A percentile compares a stretch with the other conserved stretches of the same genome.
Evolutionary conservation across 2,113 vertebrate genomes (phyloP).

Genomic region (Phrynocephalus versicolor): DNA sequence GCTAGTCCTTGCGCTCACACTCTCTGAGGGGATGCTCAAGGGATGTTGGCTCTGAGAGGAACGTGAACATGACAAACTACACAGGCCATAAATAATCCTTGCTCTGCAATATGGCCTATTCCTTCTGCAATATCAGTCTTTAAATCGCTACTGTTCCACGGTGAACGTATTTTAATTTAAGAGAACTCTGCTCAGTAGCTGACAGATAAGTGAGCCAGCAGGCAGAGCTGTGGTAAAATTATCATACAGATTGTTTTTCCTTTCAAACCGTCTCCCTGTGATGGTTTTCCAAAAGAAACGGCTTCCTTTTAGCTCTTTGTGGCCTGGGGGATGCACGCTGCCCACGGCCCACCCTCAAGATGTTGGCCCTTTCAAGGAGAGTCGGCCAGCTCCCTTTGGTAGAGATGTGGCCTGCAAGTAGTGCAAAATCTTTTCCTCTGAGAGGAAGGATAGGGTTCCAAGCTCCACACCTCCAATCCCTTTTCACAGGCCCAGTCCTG

Average conservation of each 20-base stretch:
- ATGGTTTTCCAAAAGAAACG: not conserved
- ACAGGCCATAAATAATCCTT: slow-evolving; percentile 36
- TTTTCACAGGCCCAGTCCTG: no score
- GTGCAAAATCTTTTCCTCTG: no score
- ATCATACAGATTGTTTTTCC: not conserved
- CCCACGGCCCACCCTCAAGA: no score
- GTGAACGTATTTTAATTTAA: not conserved
- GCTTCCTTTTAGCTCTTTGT: not conserved
- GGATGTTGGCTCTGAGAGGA: slow-evolving; percentile 28
- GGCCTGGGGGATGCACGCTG: no score
- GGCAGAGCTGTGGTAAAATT: slow-evolving; percentile 24
- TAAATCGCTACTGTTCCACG: not conserved
- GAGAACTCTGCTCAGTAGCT: not conserved
- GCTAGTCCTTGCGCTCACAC: slow-evolving; percentile 3
- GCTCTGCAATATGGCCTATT: not conserved
- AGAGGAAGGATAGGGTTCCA: no score
- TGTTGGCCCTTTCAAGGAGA: no score
- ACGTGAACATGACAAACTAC: slow-evolving; percentile 43
- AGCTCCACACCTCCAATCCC: no score
- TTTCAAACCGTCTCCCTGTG: not conserved
- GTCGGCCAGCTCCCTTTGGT: no score
- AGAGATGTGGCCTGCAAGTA: no score
- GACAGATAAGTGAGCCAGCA: slow-evolving; percentile 25
- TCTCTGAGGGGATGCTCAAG: slow-evolving; percentile 16
- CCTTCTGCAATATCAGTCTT: slow-evolving; percentile 4